A percentile compares a stretch with the other conserved stretches of the same genome.
phyloP scores from a whole-genome alignment of 1,140 invertebrate genomes.

The Cataglyphis hispanica region DNA sequence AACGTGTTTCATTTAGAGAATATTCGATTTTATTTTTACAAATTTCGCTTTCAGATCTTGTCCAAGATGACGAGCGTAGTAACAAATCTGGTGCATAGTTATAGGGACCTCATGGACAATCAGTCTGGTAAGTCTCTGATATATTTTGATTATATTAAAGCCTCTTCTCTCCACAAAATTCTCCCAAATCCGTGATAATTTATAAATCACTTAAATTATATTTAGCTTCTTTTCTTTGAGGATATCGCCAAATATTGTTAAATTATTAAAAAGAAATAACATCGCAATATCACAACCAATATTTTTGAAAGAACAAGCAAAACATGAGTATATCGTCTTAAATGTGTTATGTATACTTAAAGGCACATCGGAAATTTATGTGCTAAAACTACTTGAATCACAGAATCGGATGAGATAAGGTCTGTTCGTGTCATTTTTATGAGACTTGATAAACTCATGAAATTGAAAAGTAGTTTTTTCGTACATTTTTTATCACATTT shows the following conservation, averaged over 20 bases:
- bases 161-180: too few relatives aligned
- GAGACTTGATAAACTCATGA: background rate
- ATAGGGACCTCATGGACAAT: slow-evolving; percentile 93
- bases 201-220: background rate
- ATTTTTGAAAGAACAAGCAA: background rate
- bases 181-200: background rate
- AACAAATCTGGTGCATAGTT: slow-evolving; percentile 90
- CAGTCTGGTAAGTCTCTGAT: slow-evolving; percentile 90
- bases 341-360: background rate
- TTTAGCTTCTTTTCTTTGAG: background rate
- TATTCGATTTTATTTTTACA: background rate
- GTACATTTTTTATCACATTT: background rate
- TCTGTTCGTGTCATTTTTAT: background rate
- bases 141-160: background rate
- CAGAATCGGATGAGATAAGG: background rate
- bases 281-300: background rate
- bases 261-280: slow-evolving; percentile 14
- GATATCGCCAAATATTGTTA: background rate
- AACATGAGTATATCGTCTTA: background rate
- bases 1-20: background rate
- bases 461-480: slow-evolving; percentile 7
- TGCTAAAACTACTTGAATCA: background rate
- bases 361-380: background rate
- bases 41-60: slow-evolving; percentile 87
- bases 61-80: slow-evolving; percentile 89